phyloP scores from a whole-genome alignment of 2,113 vertebrate species.

The Xenopus laevis region DNA sequence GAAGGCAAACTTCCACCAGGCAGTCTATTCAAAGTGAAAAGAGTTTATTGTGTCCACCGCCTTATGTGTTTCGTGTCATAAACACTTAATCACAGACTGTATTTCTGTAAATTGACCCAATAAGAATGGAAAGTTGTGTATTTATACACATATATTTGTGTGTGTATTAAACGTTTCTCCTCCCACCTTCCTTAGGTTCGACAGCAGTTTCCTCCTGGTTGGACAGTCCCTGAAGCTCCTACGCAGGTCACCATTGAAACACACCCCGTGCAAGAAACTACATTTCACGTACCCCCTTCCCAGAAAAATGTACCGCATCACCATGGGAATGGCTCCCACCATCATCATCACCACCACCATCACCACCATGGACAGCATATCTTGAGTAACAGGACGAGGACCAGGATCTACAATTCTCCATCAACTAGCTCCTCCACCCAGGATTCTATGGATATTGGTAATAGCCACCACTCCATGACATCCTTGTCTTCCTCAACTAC shows the following conservation, averaged over 20 bases:
- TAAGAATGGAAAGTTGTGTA: too few relatives aligned
- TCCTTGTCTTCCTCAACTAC: constrained; percentile 98
- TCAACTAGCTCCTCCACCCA: constrained; percentile 96
- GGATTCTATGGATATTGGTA: constrained; percentile 98
- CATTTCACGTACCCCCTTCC: constrained; percentile 93
- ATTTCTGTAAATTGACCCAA: too few relatives aligned
- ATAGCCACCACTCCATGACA: constrained; percentile 99
- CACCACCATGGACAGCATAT: constrained; percentile 82
- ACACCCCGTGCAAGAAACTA: constrained; percentile 97
- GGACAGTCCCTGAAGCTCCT: constrained; percentile 90
- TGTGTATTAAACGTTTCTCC: background rate
- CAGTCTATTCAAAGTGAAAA: too few relatives aligned
- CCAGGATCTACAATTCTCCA: constrained; percentile 97
- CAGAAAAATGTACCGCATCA: constrained; percentile 93
- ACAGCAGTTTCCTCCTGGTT: constrained; percentile 91
- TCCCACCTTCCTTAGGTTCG: constrained; percentile 68
- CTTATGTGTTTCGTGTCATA: too few relatives aligned
- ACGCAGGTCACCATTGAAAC: constrained; percentile 90
- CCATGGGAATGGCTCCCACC: constrained; percentile 74
- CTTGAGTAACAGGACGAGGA: constrained; percentile 90
- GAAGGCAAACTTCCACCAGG: too few relatives aligned
- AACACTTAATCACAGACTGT: too few relatives aligned
- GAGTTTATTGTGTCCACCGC: too few relatives aligned
- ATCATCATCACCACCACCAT: constrained; percentile 73
- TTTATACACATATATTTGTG: background rate